These are phyloP conservation scores for Malacoraja senta DNA, from an alignment of 2,797 vertebrate species.

Conservation along the genomic window DNA sequence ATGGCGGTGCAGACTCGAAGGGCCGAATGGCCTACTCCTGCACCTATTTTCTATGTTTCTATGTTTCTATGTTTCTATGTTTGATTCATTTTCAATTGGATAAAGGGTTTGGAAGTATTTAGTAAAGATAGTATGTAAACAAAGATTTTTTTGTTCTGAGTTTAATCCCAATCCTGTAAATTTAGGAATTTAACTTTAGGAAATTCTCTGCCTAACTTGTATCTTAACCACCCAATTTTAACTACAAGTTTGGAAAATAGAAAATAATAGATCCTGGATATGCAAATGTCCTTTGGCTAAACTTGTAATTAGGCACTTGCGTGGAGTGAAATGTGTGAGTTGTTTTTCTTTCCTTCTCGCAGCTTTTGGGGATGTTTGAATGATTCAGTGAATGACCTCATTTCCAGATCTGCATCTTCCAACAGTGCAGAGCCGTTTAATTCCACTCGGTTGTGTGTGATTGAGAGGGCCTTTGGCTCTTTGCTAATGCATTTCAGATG, in stretches of 20 bases:
- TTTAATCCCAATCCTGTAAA: neutral
- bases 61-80: too few species aligned
- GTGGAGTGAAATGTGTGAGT: neutral
- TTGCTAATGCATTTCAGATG: conserved; percentile 34
- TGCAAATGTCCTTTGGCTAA: conserved; percentile 22
- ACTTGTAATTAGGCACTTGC: neutral
- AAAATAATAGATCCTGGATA: neutral
- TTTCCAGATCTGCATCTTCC: conserved; percentile 27
- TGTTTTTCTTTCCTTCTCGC: conserved; percentile 8
- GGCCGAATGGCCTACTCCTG: too few species aligned
- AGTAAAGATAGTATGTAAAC: neutral
- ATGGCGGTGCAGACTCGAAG: too few species aligned
- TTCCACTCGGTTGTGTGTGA: conserved; percentile 4
- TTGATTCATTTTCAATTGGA: neutral
- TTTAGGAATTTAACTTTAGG: neutral
- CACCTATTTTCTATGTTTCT: too few species aligned
- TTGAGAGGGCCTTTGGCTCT: conserved; percentile 27
- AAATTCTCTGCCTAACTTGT: neutral
- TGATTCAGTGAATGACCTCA: neutral
- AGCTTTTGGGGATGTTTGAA: conserved; percentile 12
- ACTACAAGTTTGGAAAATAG: neutral
- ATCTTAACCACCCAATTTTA: neutral
- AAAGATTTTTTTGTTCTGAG: neutral
- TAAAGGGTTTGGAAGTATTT: neutral
- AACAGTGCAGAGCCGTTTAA: conserved; percentile 10